Conservation (phyloP, 2,888 invertebrate genomes). For the Melanargia galathea region DNA sequence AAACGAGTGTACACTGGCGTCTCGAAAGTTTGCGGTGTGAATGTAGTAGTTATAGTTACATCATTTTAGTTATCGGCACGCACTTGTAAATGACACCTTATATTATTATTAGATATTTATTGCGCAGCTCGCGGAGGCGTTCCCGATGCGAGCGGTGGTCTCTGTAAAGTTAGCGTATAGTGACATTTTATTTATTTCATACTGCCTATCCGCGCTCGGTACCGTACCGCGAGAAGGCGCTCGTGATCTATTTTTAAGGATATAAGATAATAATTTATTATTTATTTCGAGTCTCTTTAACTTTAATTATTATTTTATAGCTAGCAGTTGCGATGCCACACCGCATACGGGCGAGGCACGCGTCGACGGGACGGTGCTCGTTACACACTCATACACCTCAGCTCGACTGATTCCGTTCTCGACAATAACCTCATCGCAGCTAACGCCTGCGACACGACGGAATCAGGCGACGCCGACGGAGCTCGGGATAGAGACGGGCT, state of each 20-base stretch:
- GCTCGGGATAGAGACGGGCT: constrained; percentile 61
- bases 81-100: constrained; percentile 81
- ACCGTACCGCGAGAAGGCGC: constrained; percentile 81
- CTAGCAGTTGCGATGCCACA: constrained; percentile 76
- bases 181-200: constrained; percentile 80
- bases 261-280: constrained; percentile 83
- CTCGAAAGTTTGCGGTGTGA: constrained; percentile 82
- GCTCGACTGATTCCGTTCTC: constrained; percentile 56
- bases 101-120: constrained; percentile 80
- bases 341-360: constrained; percentile 76
- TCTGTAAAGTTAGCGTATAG: constrained; percentile 82
- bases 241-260: constrained; percentile 82
- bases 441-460: constrained; percentile 46
- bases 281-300: constrained; percentile 83
- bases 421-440: constrained; percentile 25
- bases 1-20: constrained; percentile 77
- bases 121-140: constrained; percentile 80
- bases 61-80: constrained; percentile 76
- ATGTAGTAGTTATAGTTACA: constrained; percentile 73
- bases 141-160: constrained; percentile 81
- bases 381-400: constrained; percentile 49
- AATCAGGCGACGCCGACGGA: constrained; percentile 52
- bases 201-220: constrained; percentile 81
- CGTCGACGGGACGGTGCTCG: constrained; percentile 75
- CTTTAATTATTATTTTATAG: constrained; percentile 75